Base-by-base conservation (phyloP, 2,888 invertebrate species). In the Tenthredo scrophulariae region DNA sequence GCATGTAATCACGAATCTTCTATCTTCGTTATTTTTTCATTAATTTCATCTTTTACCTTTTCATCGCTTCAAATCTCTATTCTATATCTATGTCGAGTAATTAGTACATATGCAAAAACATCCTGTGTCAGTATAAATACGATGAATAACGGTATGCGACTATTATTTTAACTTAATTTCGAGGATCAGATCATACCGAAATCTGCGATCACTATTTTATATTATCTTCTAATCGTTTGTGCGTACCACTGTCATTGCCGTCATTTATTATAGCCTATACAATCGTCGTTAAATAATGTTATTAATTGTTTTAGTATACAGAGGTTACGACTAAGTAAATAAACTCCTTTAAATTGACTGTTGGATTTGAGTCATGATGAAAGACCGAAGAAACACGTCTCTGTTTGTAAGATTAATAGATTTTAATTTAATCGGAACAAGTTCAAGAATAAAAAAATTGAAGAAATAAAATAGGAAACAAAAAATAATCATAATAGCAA, bases 401-500 rank as follows among this genome's bases (percentile, higher is more conserved):
- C 62, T 62, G 3, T 62, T 10, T 62, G 26, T 15, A 67, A 67
- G 67, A 67, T 67, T 67, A 67, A 67, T 67, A 62, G 62, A 62
- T 62, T 62, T 62, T 26, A 62, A 67, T 33, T 67, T 67, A 33
- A 67, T 33, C 15, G 18, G 7, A 33, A 67, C 15, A 33, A 67
- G 15, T 62, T 62, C 33, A 33, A 33, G 18, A 29, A 67, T 2
- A 26, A 15, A 10, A 15, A 10, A 65, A 26, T 13, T 13, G 13
- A 65, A 10, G 2, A 67, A 33, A 5, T 5, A 67, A 33, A 67
- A 18, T 18, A 33, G 18, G 7, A 33, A 62, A 26, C 22, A 13
- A 26, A 62, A 13, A 26, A 26, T 10, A 62, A 67, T 18, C 13
- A 67, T 33, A 33, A 67, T 18, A 33, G 70, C n/a, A 74, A 74